Evolutionary conservation across 2,888 invertebrate genomes (phyloP), one percentile per base, ranked within the genome.

Genomic region (Leptinotarsa peninsularis): DNA sequence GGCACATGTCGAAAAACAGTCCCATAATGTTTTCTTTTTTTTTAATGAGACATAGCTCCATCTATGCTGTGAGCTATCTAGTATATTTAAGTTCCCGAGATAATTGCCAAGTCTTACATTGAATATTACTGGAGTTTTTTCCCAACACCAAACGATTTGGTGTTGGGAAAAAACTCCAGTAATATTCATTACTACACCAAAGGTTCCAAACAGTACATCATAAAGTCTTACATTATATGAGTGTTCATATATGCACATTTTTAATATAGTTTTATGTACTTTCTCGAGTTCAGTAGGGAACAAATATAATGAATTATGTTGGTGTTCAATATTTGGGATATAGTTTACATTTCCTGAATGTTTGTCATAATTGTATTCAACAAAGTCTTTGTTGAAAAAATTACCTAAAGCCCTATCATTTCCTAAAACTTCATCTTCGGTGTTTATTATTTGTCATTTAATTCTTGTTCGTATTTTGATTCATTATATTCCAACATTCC

Each of bases 401-500:
- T 66, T 66, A 27, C 23, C 7, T 15, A 17, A 27, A 17, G 0
- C 13, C 66, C 23, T 66, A 66, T 27, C 23, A 66, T 5, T 66
- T 66, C 66, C 66, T 66, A 66, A 23, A 66, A 66, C 27, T 66
- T 66, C 66, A 43, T 15, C 43, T 66, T 66, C 15, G 7, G 43
- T 18, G 66, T 66, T 66, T 66, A 23, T 27, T 66, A 66, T 66
- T 27, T 66, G 5, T 66, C 15, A 66, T 66, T 27, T 43, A 14
- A 66, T 66, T 66, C 27, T 66, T 66, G 66, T 33, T 33, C 33
- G 7, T 33, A 66, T 43, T 66, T 66, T 27, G 14, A 23, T 27
- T 66, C 15, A 66, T 5, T 66, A 66, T 43, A 43, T 66, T 21
- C 66, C 66, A 66, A 27, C 66, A 66, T 66, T 66, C 66, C 66